phyloP scores from a whole-genome alignment of 2,888 invertebrate species.

The Lithophane ornitopus region DNA sequence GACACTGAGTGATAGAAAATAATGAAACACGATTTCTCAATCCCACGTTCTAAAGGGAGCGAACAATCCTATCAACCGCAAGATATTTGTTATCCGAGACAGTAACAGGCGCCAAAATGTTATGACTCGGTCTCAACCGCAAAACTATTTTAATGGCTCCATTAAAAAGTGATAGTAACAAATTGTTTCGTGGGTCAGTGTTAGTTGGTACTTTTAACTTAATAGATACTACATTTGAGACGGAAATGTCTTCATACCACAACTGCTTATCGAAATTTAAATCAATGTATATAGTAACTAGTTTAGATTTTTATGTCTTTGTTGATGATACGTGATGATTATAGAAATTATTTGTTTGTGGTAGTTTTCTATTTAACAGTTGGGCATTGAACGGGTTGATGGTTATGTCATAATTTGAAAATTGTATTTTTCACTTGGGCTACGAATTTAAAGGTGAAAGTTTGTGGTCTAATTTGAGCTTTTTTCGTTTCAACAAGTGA shows the following conservation, averaged over 20 bases:
- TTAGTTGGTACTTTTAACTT: constrained; percentile 67
- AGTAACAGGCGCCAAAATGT: constrained; percentile 83
- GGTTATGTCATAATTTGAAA: constrained; percentile 27
- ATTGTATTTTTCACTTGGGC: constrained; percentile 20
- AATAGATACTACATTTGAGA: constrained; percentile 71
- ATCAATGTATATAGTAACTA: constrained; percentile 63
- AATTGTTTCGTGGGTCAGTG: constrained; percentile 81
- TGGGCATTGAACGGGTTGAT: constrained; percentile 14
- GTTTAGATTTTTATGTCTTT: constrained; percentile 59
- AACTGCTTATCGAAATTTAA: constrained; percentile 70
- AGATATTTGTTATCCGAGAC: constrained; percentile 81
- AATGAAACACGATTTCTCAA: constrained; percentile 81
- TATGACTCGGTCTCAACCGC: constrained; percentile 83
- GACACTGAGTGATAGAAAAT: constrained; percentile 74
- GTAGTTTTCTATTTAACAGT: constrained; percentile 45
- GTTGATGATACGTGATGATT: constrained; percentile 45
- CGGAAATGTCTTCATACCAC: constrained; percentile 79
- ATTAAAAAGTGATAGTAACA: constrained; percentile 89
- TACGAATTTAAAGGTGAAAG: constrained; percentile 48
- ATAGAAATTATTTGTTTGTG: constrained; percentile 43
- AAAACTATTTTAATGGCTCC: constrained; percentile 86
- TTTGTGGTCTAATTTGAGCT: constrained; percentile 26
- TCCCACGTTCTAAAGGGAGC: constrained; percentile 70
- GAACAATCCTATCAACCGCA: constrained; percentile 80
- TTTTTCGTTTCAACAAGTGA: constrained; percentile 14